A percentile compares a stretch with the other conserved stretches of the same genome.
Conservation (phyloP, 2,888 invertebrate species). For the Diogma glabrata region DNA sequence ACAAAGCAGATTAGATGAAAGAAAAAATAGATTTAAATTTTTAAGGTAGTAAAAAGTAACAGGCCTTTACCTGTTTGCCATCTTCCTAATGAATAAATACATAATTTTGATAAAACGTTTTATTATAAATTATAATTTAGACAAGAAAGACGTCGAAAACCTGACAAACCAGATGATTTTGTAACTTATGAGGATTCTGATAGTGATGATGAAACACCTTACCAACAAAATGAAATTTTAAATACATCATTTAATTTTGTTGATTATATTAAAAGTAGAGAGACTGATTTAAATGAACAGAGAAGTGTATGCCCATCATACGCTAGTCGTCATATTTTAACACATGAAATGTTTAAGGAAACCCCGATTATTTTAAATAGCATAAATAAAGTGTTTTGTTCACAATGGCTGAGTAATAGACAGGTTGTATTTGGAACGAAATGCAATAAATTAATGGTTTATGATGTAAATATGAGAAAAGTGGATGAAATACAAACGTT, state of each 20-base stretch:
- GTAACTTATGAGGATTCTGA: slow-evolving; percentile 81
- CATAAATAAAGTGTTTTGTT: slow-evolving; percentile 90
- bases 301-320: slow-evolving; percentile 34
- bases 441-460: slow-evolving; percentile 92
- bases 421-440: slow-evolving; percentile 96
- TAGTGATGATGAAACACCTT: slow-evolving; percentile 69
- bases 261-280: slow-evolving; percentile 70
- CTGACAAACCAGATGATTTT: slow-evolving; percentile 83
- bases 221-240: slow-evolving; percentile 58
- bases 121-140: slow-evolving; percentile 25
- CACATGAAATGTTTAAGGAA: slow-evolving; percentile 81
- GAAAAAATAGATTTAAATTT: slow-evolving; percentile 47
- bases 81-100: background rate
- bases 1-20: slow-evolving; percentile 58
- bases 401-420: slow-evolving; percentile 89
- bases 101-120: background rate
- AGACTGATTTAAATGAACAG: slow-evolving; percentile 58
- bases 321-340: slow-evolving; percentile 77
- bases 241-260: slow-evolving; percentile 76
- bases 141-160: slow-evolving; percentile 62
- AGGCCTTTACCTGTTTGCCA: background rate
- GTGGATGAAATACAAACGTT: slow-evolving; percentile 83
- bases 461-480: slow-evolving; percentile 77
- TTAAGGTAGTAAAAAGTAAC: slow-evolving; percentile 25
- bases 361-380: slow-evolving; percentile 70